Evolutionary conservation across 2,797 vertebrate species (phyloP), one percentile per base, ranked within the genome.

Genomic region (Sebastes hubbsi): DNA sequence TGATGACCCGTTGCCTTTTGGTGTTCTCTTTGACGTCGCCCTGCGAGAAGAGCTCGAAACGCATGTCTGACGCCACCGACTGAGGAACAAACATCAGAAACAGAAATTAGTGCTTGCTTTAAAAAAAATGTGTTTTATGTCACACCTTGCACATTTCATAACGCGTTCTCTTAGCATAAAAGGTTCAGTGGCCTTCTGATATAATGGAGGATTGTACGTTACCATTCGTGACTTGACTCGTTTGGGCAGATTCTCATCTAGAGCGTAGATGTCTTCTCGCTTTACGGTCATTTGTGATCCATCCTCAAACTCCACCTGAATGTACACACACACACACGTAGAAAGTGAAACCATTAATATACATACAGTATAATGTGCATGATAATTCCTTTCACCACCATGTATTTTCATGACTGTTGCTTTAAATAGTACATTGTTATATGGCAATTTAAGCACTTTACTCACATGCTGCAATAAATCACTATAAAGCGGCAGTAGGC

Each of bases 11-110:
- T 46, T 99, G 98, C 77, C 98, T 94, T 94, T 99, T 99, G 91
- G 98, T 96, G 91, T 97, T 97, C 91, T 97, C 96, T 68, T 97
- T 98, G 79, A 98, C 97, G 7, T 98, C 96, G 81, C 95, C 96
- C 93, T 98, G 96, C 0, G 97, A 92, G 42, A 99, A 99, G 92
- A 99, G 96, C 91, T 98, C 97, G 65, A 99, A 99, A 30, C 98
- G 98, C 98, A 99, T 99, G 92, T 99, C 98, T 4, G 98, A 99
- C 3, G 98, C 98, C 93, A 99, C 95, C 0, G 98, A 99, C 98
- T 98, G 90, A 22, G 55, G 78, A 77, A 10, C 20, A 34, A 77
- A 70, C 30, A 3, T 42, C 8, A 10, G 42, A 77, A 4, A 52
- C 0, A 60, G 59, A 46, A 81, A 30, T 85, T 1, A 87, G 72